Evolutionary conservation across 2,797 vertebrate species (phyloP), one percentile per base, ranked within the genome.

Genomic region (Brachymystax lenok): DNA sequence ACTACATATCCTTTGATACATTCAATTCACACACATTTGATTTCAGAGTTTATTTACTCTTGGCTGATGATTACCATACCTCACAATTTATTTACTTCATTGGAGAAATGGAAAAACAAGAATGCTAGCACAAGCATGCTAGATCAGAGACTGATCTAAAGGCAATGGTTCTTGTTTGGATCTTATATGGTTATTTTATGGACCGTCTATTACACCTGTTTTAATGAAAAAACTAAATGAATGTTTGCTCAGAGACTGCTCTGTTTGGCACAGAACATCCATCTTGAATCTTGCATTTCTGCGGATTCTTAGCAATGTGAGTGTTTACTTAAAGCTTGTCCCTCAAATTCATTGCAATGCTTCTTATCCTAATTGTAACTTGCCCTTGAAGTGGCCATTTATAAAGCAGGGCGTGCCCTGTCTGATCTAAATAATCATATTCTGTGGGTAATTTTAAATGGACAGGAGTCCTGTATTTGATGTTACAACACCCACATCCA

Each of bases 221-320:
- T 35, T 35, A 35, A 35, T 35, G 0, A 6, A 7, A 35, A 35
- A 35, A 35, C 35, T 7, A 35, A 21, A 61, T 5, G n/a, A 61
- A 61, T 7, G n/a, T n/a, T 24, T 21, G 56, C 56, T 61, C 56
- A 12, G 59, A 61, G 21, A 10, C n/a, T 21, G n/a, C 21, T 61
- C 59, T 61, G 24, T 56, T 56, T 75, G 52, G 4, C 16, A 21
- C 13, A 78, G 69, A 77, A 82, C 8, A 46, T 46, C 40, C 40
- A 46, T 46, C 75, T 77, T 83, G 70, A 33, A 46, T 78, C 51
- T 79, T 83, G 28, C 56, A 54, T 30, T 79, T 70, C 79, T 82
- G 77, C 82, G 82, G 88, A 87, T 83, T 80, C 87, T 88, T 87
- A 88, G 88, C 88, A 89, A 88, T 84, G 78, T 50, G 75, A 73